Evolutionary conservation across 2,888 invertebrate genomes (phyloP), one percentile per base, ranked within the genome.

Genomic region (Lottia gigantea): DNA sequence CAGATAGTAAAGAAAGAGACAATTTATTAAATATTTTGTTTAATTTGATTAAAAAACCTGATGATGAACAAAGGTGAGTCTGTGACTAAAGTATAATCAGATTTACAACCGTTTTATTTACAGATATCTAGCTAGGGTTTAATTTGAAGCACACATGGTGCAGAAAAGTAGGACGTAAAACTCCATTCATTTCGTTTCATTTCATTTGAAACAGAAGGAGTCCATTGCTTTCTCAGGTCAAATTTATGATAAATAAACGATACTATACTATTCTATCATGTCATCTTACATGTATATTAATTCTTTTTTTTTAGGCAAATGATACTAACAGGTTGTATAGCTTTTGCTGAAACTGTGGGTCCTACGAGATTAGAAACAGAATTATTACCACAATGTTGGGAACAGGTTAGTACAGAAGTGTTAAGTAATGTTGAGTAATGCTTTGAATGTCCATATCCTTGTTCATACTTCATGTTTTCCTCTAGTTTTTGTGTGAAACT

Each of bases 331-430:
- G 90, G 90, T 46, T 89, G 90, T 81, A 85, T 89, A 62, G 87
- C 89, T n/a, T 89, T 90, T 81, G 89, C 90, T 31, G 86, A 88
- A 76, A 81, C 88, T 76, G 87, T 88, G 3, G 89, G 90, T 23
- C 86, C 88, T 16, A 88, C 90, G 25, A 83, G 92, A 67, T 91
- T 92, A n/a, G 91, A 92, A 82, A 91, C 91, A 73, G 93, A 93
- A 86, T 90, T 93, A 69, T 87, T 93, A 64, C 93, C 93, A 0
- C 91, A 92, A 77, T 93, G 93, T 84, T 93, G 93, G 93, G 92
- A 93, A 82, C 93, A 90, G 84, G 88, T 89, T 64, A 68, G 46
- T 31, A 25, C 45, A 11, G 40, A n/a, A n/a, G n/a, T n/a, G n/a
- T n/a, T n/a, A n/a, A n/a, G n/a, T n/a, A 31, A 31, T 31, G 31